phyloP scores from a whole-genome alignment of 1,140 invertebrate species.

The Trissolcus basalis region DNA sequence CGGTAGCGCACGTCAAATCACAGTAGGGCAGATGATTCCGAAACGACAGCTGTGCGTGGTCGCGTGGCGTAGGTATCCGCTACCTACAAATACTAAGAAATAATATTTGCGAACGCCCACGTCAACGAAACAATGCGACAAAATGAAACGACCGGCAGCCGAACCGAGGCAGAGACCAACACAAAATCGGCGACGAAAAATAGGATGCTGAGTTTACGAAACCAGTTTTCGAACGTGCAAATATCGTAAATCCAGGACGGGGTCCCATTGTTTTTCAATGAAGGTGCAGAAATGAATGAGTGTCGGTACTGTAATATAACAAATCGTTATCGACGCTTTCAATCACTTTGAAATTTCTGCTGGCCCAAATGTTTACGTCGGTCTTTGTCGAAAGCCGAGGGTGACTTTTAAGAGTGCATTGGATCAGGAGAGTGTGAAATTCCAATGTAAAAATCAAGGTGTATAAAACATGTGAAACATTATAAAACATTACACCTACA shows the following conservation, averaged over 20 bases:
- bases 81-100: constrained; percentile 45
- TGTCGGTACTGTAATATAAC: constrained; percentile 19
- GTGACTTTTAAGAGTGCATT: too few relatives aligned
- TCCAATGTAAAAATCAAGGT: too few relatives aligned
- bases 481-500: too few relatives aligned
- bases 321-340: constrained; percentile 19
- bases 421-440: too few relatives aligned
- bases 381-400: too few relatives aligned
- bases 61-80: constrained; percentile 47
- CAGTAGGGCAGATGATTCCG: constrained; percentile 35
- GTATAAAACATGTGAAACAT: too few relatives aligned
- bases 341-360: not conserved
- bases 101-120: constrained; percentile 44
- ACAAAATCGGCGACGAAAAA: constrained; percentile 27
- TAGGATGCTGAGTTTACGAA: constrained; percentile 7
- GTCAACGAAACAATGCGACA: constrained; percentile 19
- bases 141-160: constrained; percentile 24
- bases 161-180: constrained; percentile 8
- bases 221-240: constrained; percentile 37
- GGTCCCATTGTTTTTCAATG: constrained; percentile 41
- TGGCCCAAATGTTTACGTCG: too few relatives aligned
- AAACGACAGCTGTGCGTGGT: constrained; percentile 36
- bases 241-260: constrained; percentile 19
- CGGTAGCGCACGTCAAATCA: constrained; percentile 23
- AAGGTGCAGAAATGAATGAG: constrained; percentile 29